Evolutionary conservation across 2,113 vertebrate species (phyloP), one percentile per base, ranked within the genome.

Genomic region (Eretmochelys imbricata): DNA sequence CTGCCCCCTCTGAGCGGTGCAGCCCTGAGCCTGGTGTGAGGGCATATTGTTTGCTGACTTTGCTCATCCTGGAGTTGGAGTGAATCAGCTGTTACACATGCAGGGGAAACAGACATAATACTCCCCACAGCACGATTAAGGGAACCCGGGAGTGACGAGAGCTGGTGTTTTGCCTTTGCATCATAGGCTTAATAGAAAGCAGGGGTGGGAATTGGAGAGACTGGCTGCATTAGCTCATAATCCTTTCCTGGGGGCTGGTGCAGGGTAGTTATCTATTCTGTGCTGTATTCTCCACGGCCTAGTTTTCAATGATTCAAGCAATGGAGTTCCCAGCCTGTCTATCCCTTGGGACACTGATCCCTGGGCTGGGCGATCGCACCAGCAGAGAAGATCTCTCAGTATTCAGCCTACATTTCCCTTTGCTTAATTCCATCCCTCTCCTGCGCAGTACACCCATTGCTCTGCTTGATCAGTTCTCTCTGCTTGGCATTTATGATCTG

Each of bases 371-470:
- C 5, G 10, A 42, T 24, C 10, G 10, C 20, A 42, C n/a, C 92
- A 86, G 59, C 89, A 79, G 48, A 42, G 50, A 93, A 80, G 49
- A 48, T 85, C 27, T 82, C 29, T 31, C 0, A 0, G 24, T 65
- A 14, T 20, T 72, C 69, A 62, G 51, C 6, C 2, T 76, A 1
- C 38, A 11, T 54, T 92, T 93, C 84, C 10, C 25, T 53, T 65
- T 0, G 1, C 69, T 88, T 25, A 20, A 8, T 79, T 48, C 90
- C 1, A 0, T 62, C 80, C 81, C 1, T 1, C 0, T 78, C 42
- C 14, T 87, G 86, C 78, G 80, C 65, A 89, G 92, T 27, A 78
- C 7, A 0, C 76, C 17, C 53, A n/a, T 13, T 0, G 0, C 7
- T n/a, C 81, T 55, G 75, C 72, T 3, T 25, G 16, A n/a, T 25